phyloP scores from a whole-genome alignment of 2,797 vertebrate genomes.

The Xiphorhynchus erythropygius region DNA sequence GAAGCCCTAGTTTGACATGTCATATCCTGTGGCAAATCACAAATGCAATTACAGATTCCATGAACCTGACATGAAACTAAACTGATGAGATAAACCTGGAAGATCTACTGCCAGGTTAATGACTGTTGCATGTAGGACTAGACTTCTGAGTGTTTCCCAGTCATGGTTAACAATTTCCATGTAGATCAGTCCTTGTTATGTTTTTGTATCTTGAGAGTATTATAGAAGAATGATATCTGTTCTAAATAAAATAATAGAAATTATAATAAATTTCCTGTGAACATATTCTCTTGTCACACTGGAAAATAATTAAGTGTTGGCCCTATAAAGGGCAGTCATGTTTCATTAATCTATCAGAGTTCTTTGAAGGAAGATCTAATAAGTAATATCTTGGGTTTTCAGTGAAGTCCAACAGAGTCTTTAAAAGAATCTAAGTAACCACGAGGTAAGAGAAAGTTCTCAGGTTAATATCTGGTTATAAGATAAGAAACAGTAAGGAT shows the following conservation, averaged over 20 bases:
- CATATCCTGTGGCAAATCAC: not conserved
- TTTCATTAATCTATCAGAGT: not conserved
- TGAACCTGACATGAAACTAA: not conserved
- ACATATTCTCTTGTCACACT: not conserved
- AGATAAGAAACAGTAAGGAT: not conserved
- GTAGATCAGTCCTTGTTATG: not conserved
- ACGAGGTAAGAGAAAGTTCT: not conserved
- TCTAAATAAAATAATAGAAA: constrained; percentile 2
- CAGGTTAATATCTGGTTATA: not conserved
- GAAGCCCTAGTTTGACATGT: not conserved
- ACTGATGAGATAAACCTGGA: not conserved
- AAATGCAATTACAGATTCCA: not conserved
- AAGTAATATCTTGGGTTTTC: not conserved
- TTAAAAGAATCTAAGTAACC: not conserved
- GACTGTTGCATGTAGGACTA: not conserved
- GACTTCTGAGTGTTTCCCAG: not conserved
- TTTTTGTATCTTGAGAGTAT: not conserved
- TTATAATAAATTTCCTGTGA: not conserved
- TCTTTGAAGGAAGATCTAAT: not conserved
- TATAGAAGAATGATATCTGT: not conserved
- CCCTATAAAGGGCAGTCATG: not conserved
- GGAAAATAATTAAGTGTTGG: not conserved
- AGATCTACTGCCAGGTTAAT: not conserved
- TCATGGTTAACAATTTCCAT: not conserved
- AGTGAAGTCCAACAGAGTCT: not conserved